Evolutionary conservation across 2,888 invertebrate species (phyloP).

Genomic region (Ochropacha duplaris): DNA sequence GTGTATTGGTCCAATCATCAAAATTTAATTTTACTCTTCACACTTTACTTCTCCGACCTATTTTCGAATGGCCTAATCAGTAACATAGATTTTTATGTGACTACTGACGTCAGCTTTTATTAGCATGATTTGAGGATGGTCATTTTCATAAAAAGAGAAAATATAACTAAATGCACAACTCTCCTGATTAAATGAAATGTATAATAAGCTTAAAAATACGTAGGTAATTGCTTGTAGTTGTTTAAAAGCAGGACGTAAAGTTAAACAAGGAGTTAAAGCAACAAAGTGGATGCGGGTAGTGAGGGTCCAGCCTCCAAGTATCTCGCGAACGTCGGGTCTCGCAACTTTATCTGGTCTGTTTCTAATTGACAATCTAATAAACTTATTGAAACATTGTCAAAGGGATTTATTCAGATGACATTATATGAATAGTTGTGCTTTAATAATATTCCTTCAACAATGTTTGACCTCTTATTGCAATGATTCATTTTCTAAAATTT

Average conservation of each 20-base stretch:
- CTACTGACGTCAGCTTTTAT: constrained; percentile 45
- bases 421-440: constrained; percentile 5
- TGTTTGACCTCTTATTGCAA: not conserved
- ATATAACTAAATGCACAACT: constrained; percentile 55
- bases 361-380: constrained; percentile 48
- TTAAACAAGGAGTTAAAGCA: constrained; percentile 58
- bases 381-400: constrained; percentile 52
- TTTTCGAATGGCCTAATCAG: constrained; percentile 40
- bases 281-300: constrained; percentile 74
- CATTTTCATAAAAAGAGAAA: constrained; percentile 25
- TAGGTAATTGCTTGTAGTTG: constrained; percentile 64
- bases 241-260: constrained; percentile 62
- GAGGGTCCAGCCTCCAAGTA: constrained; percentile 78
- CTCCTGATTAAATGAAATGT: constrained; percentile 50
- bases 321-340: constrained; percentile 59
- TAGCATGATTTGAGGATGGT: constrained; percentile 49
- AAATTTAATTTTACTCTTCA: constrained; percentile 31
- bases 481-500: not conserved
- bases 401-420: constrained; percentile 30
- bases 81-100: constrained; percentile 31
- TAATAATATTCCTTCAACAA: constrained; percentile 11
- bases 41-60: constrained; percentile 33
- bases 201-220: constrained; percentile 49
- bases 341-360: constrained; percentile 65
- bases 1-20: constrained; percentile 34